Conservation (phyloP, 1,140 invertebrate species). For the Drosophila malerkotliana region DNA sequence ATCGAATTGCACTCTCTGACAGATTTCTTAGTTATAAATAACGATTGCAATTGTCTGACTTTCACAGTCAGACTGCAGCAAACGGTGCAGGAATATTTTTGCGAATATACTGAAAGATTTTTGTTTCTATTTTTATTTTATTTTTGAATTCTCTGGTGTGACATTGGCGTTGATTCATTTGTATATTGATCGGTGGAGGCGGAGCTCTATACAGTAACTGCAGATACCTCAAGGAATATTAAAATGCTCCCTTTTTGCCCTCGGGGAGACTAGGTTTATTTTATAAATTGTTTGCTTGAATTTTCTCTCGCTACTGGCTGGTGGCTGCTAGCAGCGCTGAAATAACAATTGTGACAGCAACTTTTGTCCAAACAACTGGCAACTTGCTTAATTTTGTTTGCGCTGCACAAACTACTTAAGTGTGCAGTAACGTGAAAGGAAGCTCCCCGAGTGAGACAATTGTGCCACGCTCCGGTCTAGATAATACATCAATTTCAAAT, state of each 20-base stretch:
- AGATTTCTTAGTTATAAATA: constrained; percentile 55
- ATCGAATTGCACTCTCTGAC: constrained; percentile 43
- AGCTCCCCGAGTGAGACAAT: constrained; percentile 21
- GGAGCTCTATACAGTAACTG: constrained; percentile 14
- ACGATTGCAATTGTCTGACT: constrained; percentile 31
- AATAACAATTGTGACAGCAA: constrained; percentile 47
- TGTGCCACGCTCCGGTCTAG: constrained; percentile 31
- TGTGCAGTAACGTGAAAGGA: constrained; percentile 25
- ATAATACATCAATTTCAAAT: constrained; percentile 71
- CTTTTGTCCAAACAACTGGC: constrained; percentile 53
- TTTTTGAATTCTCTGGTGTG: not conserved
- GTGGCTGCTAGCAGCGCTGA: constrained; percentile 9
- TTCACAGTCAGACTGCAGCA: not conserved
- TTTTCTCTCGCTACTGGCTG: not conserved
- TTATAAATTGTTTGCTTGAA: constrained; percentile 35
- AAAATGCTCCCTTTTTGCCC: not conserved
- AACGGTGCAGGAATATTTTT: constrained; percentile 11
- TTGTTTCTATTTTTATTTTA: not conserved
- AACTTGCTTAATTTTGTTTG: constrained; percentile 67
- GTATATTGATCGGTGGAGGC: constrained; percentile 10
- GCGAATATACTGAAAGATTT: not conserved
- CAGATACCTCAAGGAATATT: not conserved
- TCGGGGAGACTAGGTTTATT: constrained; percentile 19
- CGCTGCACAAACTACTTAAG: constrained; percentile 64
- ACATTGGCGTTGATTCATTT: constrained; percentile 22